Evolutionary conservation across 1,140 invertebrate genomes (phyloP).

Genomic region (Drosophila tani): DNA sequence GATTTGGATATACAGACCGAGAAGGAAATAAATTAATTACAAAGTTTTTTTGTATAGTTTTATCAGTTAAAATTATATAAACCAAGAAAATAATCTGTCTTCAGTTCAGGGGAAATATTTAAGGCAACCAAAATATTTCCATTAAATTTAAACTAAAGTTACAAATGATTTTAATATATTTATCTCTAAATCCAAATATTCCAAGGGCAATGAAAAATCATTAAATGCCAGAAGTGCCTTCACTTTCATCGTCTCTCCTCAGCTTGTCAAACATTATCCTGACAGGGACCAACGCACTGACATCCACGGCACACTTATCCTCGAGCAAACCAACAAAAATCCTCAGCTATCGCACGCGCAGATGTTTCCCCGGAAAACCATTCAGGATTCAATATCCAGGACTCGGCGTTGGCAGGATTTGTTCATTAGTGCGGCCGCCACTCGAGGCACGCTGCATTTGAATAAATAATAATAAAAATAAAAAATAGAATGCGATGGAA

Average conservation of each 20-base stretch:
- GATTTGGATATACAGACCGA: not conserved
- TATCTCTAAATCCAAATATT: not conserved
- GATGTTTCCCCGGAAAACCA: conserved; percentile 64
- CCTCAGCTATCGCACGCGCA: conserved; percentile 59
- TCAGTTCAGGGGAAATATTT: not conserved
- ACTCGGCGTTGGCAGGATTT: conserved; percentile 39
- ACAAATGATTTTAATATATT: too few relatives aligned
- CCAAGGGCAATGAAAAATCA: too few relatives aligned
- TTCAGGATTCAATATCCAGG: conserved; percentile 35
- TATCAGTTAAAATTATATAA: not conserved
- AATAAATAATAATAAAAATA: conserved; percentile 67
- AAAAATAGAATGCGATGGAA: conserved; percentile 42
- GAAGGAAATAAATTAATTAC: too few relatives aligned
- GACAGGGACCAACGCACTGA: conserved; percentile 44
- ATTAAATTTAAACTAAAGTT: not conserved
- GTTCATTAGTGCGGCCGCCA: conserved; percentile 61
- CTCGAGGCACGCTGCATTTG: conserved; percentile 66
- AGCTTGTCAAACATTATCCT: conserved; percentile 15
- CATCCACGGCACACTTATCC: conserved; percentile 40
- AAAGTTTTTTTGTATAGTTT: too few relatives aligned
- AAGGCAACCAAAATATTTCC: not conserved
- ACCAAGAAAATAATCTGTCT: not conserved
- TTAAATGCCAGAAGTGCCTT: not conserved
- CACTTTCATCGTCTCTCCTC: not conserved
- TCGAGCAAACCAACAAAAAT: conserved; percentile 20